Percentiles rank a stretch among this genome's conserved stretches.
Conservation (phyloP, 2,797 vertebrate species). For the Sparus aurata region DNA sequence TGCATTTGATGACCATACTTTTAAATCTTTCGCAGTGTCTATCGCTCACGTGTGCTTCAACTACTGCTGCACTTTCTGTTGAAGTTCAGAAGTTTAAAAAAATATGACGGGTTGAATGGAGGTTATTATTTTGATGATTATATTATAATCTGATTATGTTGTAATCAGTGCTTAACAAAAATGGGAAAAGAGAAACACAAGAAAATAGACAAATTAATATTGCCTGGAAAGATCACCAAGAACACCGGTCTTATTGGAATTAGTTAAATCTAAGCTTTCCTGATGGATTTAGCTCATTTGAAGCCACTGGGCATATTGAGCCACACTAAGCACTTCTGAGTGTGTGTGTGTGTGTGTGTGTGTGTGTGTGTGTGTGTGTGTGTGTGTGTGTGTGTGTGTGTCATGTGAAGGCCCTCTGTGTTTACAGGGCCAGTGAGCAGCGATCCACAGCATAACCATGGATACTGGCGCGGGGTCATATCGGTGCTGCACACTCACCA, state of each 20-base stretch:
- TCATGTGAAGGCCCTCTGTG: conserved; percentile 75
- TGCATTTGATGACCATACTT: neutral
- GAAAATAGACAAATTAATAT: conserved; percentile 38
- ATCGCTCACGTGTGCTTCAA: neutral
- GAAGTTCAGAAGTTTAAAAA: conserved; percentile 22
- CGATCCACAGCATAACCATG: conserved; percentile 67
- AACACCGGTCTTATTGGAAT: conserved; percentile 31
- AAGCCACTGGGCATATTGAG: conserved; percentile 49
- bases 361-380: conserved; percentile 50
- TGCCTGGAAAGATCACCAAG: conserved; percentile 40
- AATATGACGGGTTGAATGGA: neutral
- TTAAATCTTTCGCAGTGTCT: too few species aligned
- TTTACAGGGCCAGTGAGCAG: conserved; percentile 70
- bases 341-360: conserved; percentile 35
- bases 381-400: conserved; percentile 63
- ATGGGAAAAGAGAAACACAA: conserved; percentile 29
- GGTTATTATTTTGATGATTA: conserved; percentile 14
- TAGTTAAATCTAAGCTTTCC: conserved; percentile 48
- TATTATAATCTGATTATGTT: conserved; percentile 44
- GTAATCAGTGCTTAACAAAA: conserved; percentile 35
- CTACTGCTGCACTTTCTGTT: neutral
- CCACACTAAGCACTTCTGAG: conserved; percentile 47
- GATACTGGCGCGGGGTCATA: conserved; percentile 60
- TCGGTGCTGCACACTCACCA: conserved; percentile 51
- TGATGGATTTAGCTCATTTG: conserved; percentile 52